phyloP scores from a whole-genome alignment of 2,113 vertebrate genomes.

The Fregata magnificens region DNA sequence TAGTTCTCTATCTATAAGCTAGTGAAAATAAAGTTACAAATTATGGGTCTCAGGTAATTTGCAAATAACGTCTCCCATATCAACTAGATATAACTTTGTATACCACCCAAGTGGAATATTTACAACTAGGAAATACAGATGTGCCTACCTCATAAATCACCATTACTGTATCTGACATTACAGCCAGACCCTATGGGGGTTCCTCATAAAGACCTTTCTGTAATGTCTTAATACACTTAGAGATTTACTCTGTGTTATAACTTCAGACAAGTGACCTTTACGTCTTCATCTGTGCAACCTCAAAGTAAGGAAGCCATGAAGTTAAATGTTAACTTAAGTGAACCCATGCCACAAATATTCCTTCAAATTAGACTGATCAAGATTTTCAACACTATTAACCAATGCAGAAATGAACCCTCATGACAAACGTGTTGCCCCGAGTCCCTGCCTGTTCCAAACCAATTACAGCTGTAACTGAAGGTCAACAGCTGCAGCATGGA shows the following conservation, averaged over 20 bases:
- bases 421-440: fast-evolving
- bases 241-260: neutral
- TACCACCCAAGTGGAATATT: neutral
- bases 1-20: neutral
- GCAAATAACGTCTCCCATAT: neutral
- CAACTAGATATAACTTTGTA: neutral
- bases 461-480: neutral
- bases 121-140: neutral
- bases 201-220: neutral
- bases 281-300: neutral
- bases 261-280: neutral
- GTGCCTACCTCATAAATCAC: neutral
- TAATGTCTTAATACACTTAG: neutral
- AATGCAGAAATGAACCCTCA: neutral
- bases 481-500: neutral
- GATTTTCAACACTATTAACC: neutral
- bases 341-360: neutral
- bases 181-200: neutral
- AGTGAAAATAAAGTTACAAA: neutral
- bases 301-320: fast-evolving
- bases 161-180: neutral
- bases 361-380: neutral
- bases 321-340: neutral
- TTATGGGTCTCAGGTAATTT: neutral
- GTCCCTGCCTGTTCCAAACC: neutral